Base-by-base conservation (phyloP, 2,797 vertebrate species). In the Glossophaga mutica region DNA sequence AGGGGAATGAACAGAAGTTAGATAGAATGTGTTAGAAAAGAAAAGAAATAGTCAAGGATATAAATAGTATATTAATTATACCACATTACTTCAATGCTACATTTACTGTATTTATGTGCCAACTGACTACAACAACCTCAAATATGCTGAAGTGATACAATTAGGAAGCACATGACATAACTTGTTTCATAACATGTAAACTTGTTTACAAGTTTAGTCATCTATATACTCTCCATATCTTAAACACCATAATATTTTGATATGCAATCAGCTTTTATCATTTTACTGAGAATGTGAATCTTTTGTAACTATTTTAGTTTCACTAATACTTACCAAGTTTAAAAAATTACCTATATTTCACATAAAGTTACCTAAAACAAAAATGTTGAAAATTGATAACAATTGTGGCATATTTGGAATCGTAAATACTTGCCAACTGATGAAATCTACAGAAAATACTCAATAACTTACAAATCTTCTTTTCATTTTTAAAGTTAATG, bases 251-350 rank as follows among this genome's bases (percentile, higher is more conserved):
- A 1, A 55, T 92, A 91, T 70, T 95, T 92, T 55, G 48, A 92
- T 11, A 74, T 86, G 10, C 4, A 44, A 18, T 83, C 22, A 44
- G 1, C 71, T 88, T 91, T 79, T 55, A 62, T 55, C 22, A 94
- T 70, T 89, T 94, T 94, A 92, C 12, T 34, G 22, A 95, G 6
- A 90, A 2, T 7, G 88, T 32, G 22, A 46, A 34, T 86, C 44
- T 92, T 96, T 87, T 59, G 26, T 73, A 95, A 88, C 5, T 3
- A 44, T 70, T 81, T 92, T 81, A 52, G 21, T 84, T 87, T 91
- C 71, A 83, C 2, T 52, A 42, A 2, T 65, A 89, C 29, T 87
- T 95, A 59, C 4, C 18, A 93, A 50, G 57, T 83, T 79, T 94
- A 81, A 82, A 57, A 82, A 88, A 91, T n/a, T 62, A 21, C 21